phyloP scores from a whole-genome alignment of 2,888 invertebrate genomes.

The Heteromyza rotundicornis region DNA sequence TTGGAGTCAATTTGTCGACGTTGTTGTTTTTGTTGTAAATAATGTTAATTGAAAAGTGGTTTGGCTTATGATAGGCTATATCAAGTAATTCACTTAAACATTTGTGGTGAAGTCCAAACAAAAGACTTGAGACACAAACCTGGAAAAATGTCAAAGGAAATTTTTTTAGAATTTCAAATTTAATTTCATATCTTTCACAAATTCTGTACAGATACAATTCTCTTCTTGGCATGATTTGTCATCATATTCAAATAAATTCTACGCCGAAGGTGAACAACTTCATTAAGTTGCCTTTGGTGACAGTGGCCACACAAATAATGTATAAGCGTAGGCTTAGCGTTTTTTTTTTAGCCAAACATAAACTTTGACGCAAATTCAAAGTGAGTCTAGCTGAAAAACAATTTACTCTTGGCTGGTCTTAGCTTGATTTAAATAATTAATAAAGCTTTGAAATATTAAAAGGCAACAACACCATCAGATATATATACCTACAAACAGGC shows the following conservation, averaged over 20 bases:
- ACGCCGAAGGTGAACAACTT: not conserved
- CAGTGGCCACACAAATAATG: not conserved
- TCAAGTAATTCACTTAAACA: too few relatives aligned
- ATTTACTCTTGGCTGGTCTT: too few relatives aligned
- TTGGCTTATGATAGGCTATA: too few relatives aligned
- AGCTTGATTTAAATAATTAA: not conserved
- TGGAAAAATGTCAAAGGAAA: too few relatives aligned
- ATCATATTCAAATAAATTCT: not conserved
- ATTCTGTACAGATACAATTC: too few relatives aligned
- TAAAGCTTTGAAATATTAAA: not conserved
- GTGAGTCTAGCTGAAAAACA: not conserved
- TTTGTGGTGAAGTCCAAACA: too few relatives aligned
- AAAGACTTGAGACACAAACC: too few relatives aligned
- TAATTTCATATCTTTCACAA: too few relatives aligned
- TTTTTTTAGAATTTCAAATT: too few relatives aligned
- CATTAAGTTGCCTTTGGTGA: not conserved
- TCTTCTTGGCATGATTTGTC: too few relatives aligned
- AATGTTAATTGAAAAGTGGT: not conserved
- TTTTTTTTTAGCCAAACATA: not conserved
- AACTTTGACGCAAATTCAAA: not conserved
- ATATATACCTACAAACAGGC: not conserved
- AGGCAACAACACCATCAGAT: not conserved
- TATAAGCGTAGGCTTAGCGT: not conserved
- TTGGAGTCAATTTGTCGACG: not conserved
- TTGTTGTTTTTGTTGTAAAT: constrained; percentile 1